Percentiles rank a stretch among this genome's conserved stretches.
Conservation (phyloP, 1,140 invertebrate species). For the Dysdera silvatica region DNA sequence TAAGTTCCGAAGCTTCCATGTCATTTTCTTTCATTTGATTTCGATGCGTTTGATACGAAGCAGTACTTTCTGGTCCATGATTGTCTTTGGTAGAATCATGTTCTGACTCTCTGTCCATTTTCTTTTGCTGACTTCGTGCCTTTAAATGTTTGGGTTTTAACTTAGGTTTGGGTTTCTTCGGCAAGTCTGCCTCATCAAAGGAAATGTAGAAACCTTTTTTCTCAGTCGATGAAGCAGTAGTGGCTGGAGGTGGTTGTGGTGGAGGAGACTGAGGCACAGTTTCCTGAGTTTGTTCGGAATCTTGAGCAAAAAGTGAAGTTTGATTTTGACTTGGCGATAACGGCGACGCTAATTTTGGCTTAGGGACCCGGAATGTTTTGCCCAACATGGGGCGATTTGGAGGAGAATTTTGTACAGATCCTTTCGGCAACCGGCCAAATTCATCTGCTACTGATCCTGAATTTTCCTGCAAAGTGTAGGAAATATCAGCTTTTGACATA, state of each 20-base stretch:
- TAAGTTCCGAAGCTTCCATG: neutral
- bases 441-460: constrained; percentile 19
- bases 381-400: constrained; percentile 29
- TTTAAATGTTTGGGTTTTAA: constrained; percentile 55
- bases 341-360: constrained; percentile 27
- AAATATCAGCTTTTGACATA: too few species aligned
- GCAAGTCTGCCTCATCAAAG: constrained; percentile 80
- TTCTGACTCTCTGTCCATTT: constrained; percentile 19
- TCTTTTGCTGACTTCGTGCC: constrained; percentile 34
- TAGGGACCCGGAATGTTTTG: constrained; percentile 32
- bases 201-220: constrained; percentile 95
- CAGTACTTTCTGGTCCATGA: neutral
- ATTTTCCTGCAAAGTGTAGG: too few species aligned
- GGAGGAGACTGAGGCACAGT: too few species aligned
- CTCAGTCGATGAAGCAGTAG: too few species aligned
- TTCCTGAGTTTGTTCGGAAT: too few species aligned
- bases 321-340: constrained; percentile 17
- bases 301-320: constrained; percentile 28
- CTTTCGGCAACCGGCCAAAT: constrained; percentile 17
- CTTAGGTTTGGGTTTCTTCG: constrained; percentile 79
- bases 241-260: constrained; percentile 28
- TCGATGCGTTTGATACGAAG: neutral
- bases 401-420: constrained; percentile 24
- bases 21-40: neutral
- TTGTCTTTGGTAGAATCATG: neutral